Base-by-base conservation (phyloP, 92 coral and sea anemone genomes). In the Paramuricea clavata region DNA sequence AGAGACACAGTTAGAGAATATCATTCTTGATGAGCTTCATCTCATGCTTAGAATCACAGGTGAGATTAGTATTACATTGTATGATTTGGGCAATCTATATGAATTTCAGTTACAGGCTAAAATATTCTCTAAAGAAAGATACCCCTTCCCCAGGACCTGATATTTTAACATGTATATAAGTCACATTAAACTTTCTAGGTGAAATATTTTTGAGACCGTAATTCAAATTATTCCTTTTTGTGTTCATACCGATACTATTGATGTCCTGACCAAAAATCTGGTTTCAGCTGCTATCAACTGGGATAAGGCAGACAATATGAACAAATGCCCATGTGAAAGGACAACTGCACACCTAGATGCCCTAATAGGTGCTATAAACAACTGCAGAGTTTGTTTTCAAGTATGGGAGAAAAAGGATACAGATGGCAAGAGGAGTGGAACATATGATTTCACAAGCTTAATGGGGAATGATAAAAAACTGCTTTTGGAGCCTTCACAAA, bases 401-500 rank as follows among this genome's bases (percentile, higher is more conserved):
- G 88, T 88, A 12, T 92, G 94, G 94, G 92, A 92, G 54, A 91
- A 92, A 44, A 23, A 27, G 17, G 83, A 92, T 86, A 88, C 91
- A 21, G 94, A 92, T 82, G 92, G 92, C n/a, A 92, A 61, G 17
- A 83, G 86, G 2, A 92, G 94, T 65, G 94, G 86, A 12, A 74
- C 52, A 0, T 76, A 62, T 52, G 92, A 92, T 43, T 92, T 80
- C 76, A 88, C 94, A 11, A 85, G 94, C 74, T 62, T 88, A 27
- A 92, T 88, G 90, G 92, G 94, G 4, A 34, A 82, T 21, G 94
- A 88, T 3, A 88, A 89, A 35, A 91, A 85, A 65, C 19, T 79
- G n/a, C 65, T 92, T 11, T 84, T 92, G 6, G 68, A 79, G 56
- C n/a, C 81, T 92, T 9, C 95, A 90, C 15, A 30, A 81, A 15